A percentile compares a stretch with the other conserved stretches of the same genome.
Evolutionary conservation across 1,140 invertebrate genomes (phyloP).

Genomic region (Apis dorsata): DNA sequence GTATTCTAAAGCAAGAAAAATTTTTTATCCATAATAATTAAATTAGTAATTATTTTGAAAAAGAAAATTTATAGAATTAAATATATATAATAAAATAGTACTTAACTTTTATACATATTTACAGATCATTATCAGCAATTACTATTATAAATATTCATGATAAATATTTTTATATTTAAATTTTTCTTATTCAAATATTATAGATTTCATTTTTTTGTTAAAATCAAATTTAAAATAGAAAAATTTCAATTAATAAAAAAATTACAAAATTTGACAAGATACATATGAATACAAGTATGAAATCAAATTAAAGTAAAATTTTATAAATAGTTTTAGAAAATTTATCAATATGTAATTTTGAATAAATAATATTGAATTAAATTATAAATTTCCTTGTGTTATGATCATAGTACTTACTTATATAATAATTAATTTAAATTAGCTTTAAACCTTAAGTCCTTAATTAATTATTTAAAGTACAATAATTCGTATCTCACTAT

Average conservation of each 20-base stretch:
- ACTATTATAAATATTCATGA: background rate
- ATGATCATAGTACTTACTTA: background rate
- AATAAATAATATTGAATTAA: background rate
- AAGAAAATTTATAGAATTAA: background rate
- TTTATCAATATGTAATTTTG: no score
- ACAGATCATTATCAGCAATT: slow-evolving; percentile 7
- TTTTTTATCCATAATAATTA: background rate
- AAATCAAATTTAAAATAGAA: background rate
- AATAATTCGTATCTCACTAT: background rate
- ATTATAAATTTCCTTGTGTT: background rate
- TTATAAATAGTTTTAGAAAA: no score
- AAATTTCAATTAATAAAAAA: background rate
- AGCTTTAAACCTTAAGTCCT: slow-evolving; percentile 4
- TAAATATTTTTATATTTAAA: background rate
- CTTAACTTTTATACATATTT: slow-evolving; percentile 26
- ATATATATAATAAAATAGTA: background rate
- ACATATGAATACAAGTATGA: background rate
- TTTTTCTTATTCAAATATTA: background rate
- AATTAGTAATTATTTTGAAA: slow-evolving; percentile 1
- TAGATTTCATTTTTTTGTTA: background rate
- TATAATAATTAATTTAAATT: background rate
- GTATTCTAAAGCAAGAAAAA: background rate
- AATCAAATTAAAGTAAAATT: no score
- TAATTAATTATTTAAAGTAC: background rate
- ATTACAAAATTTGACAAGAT: background rate